Conservation (phyloP, 37 sponge, comb jelly and placozoan species). For the Cliona cf. orientalis region DNA sequence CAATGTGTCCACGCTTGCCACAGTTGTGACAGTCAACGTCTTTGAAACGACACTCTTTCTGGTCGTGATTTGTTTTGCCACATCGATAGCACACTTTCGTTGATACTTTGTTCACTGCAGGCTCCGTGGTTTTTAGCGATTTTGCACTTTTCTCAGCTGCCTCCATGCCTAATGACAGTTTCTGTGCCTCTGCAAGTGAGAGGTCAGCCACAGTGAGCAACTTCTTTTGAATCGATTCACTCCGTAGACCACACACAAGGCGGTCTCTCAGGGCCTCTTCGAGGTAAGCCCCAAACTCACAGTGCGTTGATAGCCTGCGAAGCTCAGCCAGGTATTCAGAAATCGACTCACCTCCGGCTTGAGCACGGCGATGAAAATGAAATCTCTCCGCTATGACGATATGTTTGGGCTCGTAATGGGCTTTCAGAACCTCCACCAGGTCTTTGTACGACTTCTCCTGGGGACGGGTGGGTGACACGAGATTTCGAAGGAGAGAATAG, state of each 20-base stretch:
- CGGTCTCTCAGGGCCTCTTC: constrained; percentile 40
- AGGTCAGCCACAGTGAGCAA: constrained; percentile 18
- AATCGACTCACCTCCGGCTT: constrained; percentile 30
- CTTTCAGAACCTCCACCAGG: constrained; percentile 8
- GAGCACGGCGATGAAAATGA: constrained; percentile 20
- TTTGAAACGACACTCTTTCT: constrained; percentile 14
- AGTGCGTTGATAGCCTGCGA: constrained; percentile 18
- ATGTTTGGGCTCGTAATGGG: constrained; percentile 38
- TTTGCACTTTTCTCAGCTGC: not conserved
- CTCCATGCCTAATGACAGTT: constrained; percentile 1
- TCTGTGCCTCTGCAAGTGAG: constrained; percentile 14
- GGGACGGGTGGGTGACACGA: constrained; percentile 23
- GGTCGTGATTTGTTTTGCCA: constrained; percentile 6
- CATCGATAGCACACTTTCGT: constrained; percentile 21
- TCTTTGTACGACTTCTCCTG: constrained; percentile 13
- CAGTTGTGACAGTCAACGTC: constrained; percentile 36
- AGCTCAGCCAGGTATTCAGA: constrained; percentile 35
- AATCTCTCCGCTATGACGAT: constrained; percentile 21
- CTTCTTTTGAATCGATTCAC: constrained; percentile 12
- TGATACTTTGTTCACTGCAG: not conserved
- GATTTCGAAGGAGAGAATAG: constrained; percentile 34
- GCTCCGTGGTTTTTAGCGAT: not conserved
- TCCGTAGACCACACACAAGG: constrained; percentile 37
- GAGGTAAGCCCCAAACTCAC: constrained; percentile 25
- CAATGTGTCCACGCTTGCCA: constrained; percentile 15